phyloP scores from a whole-genome alignment of 1,140 invertebrate species.

The Aradophagus sp. region DNA sequence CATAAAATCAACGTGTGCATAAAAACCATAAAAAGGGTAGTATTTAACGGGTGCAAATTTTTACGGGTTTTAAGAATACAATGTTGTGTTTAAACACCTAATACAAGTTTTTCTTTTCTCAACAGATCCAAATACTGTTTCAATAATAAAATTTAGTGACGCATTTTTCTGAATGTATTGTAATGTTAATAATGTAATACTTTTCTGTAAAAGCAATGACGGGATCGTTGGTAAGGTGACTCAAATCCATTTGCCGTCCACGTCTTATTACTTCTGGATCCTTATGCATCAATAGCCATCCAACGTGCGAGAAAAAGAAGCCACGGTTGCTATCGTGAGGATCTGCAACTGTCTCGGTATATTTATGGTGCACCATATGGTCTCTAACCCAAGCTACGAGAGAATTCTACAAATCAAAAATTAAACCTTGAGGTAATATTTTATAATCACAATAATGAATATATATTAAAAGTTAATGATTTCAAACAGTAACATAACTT shows the following conservation, averaged over 20 bases:
- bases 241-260: conserved; percentile 86
- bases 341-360: conserved; percentile 91
- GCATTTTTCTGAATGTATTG: no score
- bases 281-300: conserved; percentile 91
- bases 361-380: conserved; percentile 93
- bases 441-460: no score
- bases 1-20: no score
- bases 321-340: conserved; percentile 91
- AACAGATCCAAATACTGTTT: no score
- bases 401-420: conserved; percentile 73
- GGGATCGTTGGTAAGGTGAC: conserved; percentile 84
- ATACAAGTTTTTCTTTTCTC: no score
- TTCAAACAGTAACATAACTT: no score
- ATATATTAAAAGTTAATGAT: no score
- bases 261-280: conserved; percentile 86
- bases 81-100: no score
- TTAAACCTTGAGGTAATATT: neutral
- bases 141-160: no score
- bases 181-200: conserved; percentile 70
- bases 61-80: no score
- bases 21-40: no score
- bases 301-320: conserved; percentile 94
- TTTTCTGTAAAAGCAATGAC: conserved; percentile 84
- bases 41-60: no score
- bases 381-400: conserved; percentile 84